Conservation (phyloP, 2,797 vertebrate species). For the Melanogrammus aeglefinus region DNA sequence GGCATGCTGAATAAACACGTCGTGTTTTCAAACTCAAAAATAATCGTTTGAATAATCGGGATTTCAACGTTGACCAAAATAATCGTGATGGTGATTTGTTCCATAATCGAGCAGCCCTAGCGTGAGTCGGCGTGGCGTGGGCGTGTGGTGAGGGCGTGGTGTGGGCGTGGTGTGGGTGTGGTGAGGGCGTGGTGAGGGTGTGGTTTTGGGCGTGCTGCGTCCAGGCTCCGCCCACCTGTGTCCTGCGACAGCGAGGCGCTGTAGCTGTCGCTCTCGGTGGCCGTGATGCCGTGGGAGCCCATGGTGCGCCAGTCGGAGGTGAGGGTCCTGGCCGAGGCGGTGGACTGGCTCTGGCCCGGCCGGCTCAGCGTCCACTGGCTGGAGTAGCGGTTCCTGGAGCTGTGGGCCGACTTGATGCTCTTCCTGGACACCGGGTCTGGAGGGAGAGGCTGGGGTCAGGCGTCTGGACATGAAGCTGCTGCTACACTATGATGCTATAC, state of each 20-base stretch:
- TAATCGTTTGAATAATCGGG: too few relatives aligned
- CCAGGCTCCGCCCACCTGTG: slow-evolving; percentile 76
- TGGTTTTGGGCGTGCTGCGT: not conserved
- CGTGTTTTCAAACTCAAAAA: too few relatives aligned
- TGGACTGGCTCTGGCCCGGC: slow-evolving; percentile 89
- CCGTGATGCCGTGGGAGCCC: slow-evolving; percentile 94
- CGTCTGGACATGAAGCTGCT: not conserved
- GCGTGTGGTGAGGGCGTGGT: not conserved
- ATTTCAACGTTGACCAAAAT: too few relatives aligned
- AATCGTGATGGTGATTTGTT: too few relatives aligned
- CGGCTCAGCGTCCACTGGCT: slow-evolving; percentile 97
- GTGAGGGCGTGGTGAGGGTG: too few relatives aligned
- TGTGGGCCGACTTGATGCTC: slow-evolving; percentile 93
- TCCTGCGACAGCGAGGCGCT: slow-evolving; percentile 97
- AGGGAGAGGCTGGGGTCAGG: slow-evolving; percentile 28
- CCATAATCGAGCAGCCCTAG: too few relatives aligned
- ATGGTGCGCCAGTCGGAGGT: slow-evolving; percentile 96
- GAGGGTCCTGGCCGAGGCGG: slow-evolving; percentile 90
- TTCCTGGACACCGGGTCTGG: slow-evolving; percentile 93
- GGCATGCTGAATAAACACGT: too few relatives aligned
- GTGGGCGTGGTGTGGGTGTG: too few relatives aligned
- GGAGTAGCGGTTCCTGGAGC: slow-evolving; percentile 94
- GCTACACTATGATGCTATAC: not conserved
- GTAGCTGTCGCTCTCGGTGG: slow-evolving; percentile 98
- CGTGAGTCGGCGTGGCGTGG: too few relatives aligned